Percentiles rank a stretch among this genome's conserved stretches.
Evolutionary conservation across 1,140 invertebrate genomes (phyloP).

Genomic region (Solenopsis invicta): DNA sequence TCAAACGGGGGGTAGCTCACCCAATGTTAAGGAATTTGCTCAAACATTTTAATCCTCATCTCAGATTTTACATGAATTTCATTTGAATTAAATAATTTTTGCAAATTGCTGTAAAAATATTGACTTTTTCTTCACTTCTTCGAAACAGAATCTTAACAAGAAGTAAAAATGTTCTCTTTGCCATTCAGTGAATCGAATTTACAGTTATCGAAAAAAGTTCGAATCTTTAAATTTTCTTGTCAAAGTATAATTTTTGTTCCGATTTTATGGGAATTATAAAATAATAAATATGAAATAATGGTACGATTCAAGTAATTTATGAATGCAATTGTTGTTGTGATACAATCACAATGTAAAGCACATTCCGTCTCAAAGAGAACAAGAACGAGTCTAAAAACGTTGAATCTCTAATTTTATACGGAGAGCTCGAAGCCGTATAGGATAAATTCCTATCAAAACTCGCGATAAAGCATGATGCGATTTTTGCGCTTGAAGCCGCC

Average conservation of each 20-base stretch:
- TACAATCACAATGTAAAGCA: neutral
- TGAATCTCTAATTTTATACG: neutral
- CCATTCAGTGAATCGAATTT: neutral
- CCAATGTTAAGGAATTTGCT: neutral
- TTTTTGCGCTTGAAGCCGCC: neutral
- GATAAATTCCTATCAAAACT: neutral
- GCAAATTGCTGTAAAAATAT: slow-evolving; percentile 10
- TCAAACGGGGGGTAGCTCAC: neutral
- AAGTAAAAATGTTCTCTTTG: neutral
- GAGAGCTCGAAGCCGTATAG: neutral
- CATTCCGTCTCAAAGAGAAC: neutral
- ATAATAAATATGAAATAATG: neutral
- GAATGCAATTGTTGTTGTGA: neutral
- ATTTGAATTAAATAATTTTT: neutral
- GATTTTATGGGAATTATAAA: neutral
- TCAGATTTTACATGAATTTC: neutral
- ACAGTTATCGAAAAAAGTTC: neutral
- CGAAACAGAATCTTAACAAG: neutral
- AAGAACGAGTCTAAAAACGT: neutral
- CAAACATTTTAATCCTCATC: neutral
- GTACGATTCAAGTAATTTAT: neutral
- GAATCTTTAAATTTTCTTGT: neutral
- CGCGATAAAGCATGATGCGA: slow-evolving; percentile 25
- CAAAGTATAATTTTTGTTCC: neutral
- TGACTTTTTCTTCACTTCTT: neutral